Base-by-base conservation (phyloP, 1,140 invertebrate genomes). In the Andricus grossulariae region DNA sequence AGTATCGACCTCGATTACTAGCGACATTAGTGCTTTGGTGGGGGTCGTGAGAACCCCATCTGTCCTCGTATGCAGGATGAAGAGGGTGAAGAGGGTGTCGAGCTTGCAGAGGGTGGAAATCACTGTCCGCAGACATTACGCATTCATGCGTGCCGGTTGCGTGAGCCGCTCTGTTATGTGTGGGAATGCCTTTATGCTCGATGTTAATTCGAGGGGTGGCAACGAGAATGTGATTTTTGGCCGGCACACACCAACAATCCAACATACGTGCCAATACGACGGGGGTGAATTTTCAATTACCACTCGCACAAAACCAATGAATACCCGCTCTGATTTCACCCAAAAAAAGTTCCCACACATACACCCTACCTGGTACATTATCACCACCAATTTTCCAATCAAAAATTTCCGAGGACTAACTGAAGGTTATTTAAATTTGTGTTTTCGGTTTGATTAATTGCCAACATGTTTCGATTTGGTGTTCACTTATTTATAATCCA, bases 41-140 rank as follows among this genome's bases (percentile, higher is more conserved):
- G 80, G 82, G 84, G 76, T 85, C 88, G 88, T 89, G 88, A 89
- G 88, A 89, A 89, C 88, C 88, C 88, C 88, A 89, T 89, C 88
- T 89, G 88, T 81, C 80, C 74, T 51, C 71, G 60, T 72, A 74
- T 66, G 75, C 52, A 51, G 12, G 25, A 76, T 81, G 78, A 51
- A 80, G 83, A 76, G 78, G 83, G 78, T 66, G 81, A 83, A 76
- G 74, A 74, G 76, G 79, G 82, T 73, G 78, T 81, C 79, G 84
- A 84, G 83, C 83, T 79, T 83, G 83, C 81, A 82, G 87, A 89
- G 88, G 86, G 88, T 88, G 88, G 88, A 88, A 90, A 90, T 90
- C 88, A 89, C 84, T 89, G 86, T 86, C 86, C 87, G 85, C 85
- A 86, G 82, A 82, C 86, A 88, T 89, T 87, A 86, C 77, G 86